Evolutionary conservation across 2,797 vertebrate species (phyloP).

Genomic region (Catharus ustulatus): DNA sequence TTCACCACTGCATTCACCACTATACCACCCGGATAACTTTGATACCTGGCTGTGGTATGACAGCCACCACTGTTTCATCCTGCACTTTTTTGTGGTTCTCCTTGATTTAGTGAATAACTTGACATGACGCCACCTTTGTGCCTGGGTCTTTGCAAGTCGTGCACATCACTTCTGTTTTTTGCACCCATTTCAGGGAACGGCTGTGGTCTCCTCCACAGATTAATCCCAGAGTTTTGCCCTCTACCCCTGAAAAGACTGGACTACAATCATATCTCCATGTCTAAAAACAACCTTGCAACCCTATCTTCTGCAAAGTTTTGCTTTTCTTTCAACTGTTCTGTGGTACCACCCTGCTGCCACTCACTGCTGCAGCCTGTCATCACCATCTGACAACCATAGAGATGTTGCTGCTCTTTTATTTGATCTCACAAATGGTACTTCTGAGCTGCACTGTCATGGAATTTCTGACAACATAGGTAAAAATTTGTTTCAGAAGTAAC

Average conservation of each 20-base stretch:
- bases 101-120: neutral
- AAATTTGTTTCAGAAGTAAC: neutral
- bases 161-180: neutral
- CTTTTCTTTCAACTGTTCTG: neutral
- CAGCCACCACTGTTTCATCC: neutral
- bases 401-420: neutral
- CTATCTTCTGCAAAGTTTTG: neutral
- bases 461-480: neutral
- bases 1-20: neutral
- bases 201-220: neutral
- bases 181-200: neutral
- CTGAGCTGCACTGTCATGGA: accelerated
- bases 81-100: neutral
- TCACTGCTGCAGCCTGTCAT: neutral
- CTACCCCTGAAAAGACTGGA: neutral
- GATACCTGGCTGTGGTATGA: neutral
- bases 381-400: neutral
- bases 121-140: neutral
- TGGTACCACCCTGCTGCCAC: neutral
- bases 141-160: neutral
- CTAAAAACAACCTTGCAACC: neutral
- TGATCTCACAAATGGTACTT: neutral
- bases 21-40: neutral
- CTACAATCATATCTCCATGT: neutral
- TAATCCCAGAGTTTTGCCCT: neutral